Conservation (phyloP, 2,113 vertebrate genomes). For the Saguinus midas region DNA sequence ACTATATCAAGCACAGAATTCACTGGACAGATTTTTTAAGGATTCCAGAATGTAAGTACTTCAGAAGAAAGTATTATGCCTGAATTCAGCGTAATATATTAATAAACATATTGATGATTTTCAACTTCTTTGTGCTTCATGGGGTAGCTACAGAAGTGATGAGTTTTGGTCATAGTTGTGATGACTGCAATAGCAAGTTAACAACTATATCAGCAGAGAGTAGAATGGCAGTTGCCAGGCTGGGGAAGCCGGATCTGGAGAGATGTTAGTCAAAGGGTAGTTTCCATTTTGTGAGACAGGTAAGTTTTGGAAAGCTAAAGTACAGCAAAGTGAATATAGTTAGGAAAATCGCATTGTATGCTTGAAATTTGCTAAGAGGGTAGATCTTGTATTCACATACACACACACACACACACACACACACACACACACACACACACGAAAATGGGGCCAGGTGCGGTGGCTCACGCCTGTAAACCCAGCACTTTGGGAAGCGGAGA, state of each 20-base stretch:
- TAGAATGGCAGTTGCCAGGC: neutral
- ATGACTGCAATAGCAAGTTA: neutral
- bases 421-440: too few relatives aligned
- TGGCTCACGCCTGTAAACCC: too few relatives aligned
- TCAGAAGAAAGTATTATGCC: neutral
- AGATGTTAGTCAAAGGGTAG: neutral
- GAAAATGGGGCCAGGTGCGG: too few relatives aligned
- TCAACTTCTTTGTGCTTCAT: neutral
- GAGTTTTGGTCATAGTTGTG: neutral
- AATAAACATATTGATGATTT: neutral
- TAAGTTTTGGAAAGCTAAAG: neutral
- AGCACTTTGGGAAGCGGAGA: too few relatives aligned
- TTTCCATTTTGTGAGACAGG: neutral
- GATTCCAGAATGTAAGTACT: neutral
- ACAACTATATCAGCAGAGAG: neutral
- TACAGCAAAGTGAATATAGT: neutral
- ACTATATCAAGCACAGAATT: neutral
- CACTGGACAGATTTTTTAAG: neutral
- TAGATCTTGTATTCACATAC: neutral
- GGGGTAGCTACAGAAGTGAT: neutral
- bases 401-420: too few relatives aligned
- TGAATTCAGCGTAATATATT: neutral
- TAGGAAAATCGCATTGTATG: neutral
- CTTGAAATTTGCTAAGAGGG: neutral
- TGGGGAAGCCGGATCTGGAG: neutral